phyloP scores from a whole-genome alignment of 2,797 vertebrate species.

The Heterohyrax brucei region DNA sequence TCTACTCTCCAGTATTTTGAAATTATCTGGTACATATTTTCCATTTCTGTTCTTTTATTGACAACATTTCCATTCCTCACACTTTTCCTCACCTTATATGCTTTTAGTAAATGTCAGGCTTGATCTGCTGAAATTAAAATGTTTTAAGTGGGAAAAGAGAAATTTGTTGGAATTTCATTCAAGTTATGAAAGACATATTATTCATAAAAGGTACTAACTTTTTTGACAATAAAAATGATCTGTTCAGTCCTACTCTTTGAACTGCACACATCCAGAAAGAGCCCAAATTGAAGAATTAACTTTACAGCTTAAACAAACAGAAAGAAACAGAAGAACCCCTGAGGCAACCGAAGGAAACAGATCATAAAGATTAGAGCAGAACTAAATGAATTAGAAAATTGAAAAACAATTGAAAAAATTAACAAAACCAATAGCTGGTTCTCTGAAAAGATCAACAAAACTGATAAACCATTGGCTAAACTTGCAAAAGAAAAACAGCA shows the following conservation, averaged over 20 bases:
- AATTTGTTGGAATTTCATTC: constrained; percentile 24
- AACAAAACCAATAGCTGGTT: no score
- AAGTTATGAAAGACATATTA: neutral
- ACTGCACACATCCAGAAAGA: no score
- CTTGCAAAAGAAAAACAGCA: no score
- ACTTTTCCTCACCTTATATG: neutral
- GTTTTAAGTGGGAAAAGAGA: neutral
- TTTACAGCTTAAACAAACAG: no score
- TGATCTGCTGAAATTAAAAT: constrained; percentile 5
- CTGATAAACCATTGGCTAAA: no score
- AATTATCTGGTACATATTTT: constrained; percentile 44
- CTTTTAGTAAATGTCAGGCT: constrained; percentile 29
- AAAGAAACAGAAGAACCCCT: no score
- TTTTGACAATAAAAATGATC: constrained; percentile 35
- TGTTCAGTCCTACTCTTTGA: neutral
- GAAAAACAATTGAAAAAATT: no score
- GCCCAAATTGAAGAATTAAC: no score
- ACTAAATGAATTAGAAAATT: no score
- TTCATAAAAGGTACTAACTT: constrained; percentile 49
- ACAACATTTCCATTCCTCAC: neutral
- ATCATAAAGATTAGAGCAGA: no score
- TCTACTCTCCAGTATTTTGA: neutral
- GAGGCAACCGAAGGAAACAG: no score
- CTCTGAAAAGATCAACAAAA: no score
- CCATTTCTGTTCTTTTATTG: neutral